Base-by-base conservation (phyloP, 2,797 vertebrate genomes). In the Arnoldichthys spilopterus region DNA sequence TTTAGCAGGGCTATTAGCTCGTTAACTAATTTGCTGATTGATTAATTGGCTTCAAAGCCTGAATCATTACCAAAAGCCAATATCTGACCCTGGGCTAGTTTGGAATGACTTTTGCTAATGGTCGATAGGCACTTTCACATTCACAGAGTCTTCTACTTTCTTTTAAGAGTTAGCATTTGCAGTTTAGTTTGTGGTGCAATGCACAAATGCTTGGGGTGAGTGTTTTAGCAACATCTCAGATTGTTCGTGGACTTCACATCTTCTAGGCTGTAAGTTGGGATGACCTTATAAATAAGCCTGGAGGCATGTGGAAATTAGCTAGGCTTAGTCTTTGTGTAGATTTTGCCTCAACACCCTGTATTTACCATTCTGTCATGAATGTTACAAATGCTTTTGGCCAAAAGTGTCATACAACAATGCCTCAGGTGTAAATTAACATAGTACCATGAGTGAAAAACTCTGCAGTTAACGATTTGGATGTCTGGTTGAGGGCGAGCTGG, bases 31-130 rank as follows among this genome's bases (percentile, higher is more conserved):
- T 22, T 28, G 11, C 28, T 77, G 64, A 72, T 81, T 76, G 43
- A 64, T 72, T 81, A 72, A 77, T 72, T 72, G 62, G 74, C 43
- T 66, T 34, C n/a, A 72, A 22, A 51, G 45, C 45, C 53, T 64
- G 72, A 53, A 13, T 54, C 20, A 4, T 71, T 71, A 15, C 18
- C 6, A 5, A 22, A 53, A 51, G 20, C 47, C 53, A 68, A 47
- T 67, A 40, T 28, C 28, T 64, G 76, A 78, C 69, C 69, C 51
- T 58, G 34, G n/a, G 24, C 11, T 16, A n/a, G 22, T 34, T 67
- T 59, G 72, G 45, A 67, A 59, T 32, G n/a, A n/a, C 30, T 32
- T 62, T 62, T n/a, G 59, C 18, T 62, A 15, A n/a, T 0, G 0
- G 8, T 30, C 7, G 2, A 30, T 62, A 34, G 18, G 6, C 7